Evolutionary conservation across 2,888 invertebrate species (phyloP), one percentile per base, ranked within the genome.

Genomic region (Trichogramma evanescens): DNA sequence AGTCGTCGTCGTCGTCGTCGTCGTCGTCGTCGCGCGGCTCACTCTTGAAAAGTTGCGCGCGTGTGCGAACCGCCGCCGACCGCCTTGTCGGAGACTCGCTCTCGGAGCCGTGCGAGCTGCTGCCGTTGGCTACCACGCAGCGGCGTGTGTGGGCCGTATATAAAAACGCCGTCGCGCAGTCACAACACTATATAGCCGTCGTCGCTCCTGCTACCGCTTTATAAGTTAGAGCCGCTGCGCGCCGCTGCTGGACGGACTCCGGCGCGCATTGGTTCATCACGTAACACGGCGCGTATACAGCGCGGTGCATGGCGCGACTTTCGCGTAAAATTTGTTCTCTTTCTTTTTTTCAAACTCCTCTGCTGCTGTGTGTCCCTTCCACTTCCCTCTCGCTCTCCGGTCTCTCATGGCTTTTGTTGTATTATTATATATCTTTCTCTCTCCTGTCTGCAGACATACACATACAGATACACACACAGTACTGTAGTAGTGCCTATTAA

Each of bases 151-250:
- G 26, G 26, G 26, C 26, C 26, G 26, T 26, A 26, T 26, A 26
- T 46, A 46, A 10, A 46, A 48, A 50, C 56, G 70, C 69, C 70
- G 70, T 73, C 71, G 74, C 68, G 73, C 73, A 72, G 74, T 74
- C 74, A 73, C 72, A 73, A 74, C 72, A 75, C 74, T 73, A 73
- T 71, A 26, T 26, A 26, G 26, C 26, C 63, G 59, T 61, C 63
- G 61, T 63, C 58, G 56, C 60, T 56, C 56, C n/a, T 52, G 55
- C 50, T 49, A 50, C 52, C 42, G 42, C 55, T 55, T 56, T 6
- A 44, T 6, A 44, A 40, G 49, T 43, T 49, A 49, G 49, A 50
- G 50, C 26, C 5, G n/a, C n/a, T n/a, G n/a, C n/a, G 52, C 50
- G 46, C 50, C 39, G 50, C 54, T 50, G 26, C 26, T 26, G 26